phyloP scores from a whole-genome alignment of 2,888 invertebrate genomes.

The Sialis lutaria region DNA sequence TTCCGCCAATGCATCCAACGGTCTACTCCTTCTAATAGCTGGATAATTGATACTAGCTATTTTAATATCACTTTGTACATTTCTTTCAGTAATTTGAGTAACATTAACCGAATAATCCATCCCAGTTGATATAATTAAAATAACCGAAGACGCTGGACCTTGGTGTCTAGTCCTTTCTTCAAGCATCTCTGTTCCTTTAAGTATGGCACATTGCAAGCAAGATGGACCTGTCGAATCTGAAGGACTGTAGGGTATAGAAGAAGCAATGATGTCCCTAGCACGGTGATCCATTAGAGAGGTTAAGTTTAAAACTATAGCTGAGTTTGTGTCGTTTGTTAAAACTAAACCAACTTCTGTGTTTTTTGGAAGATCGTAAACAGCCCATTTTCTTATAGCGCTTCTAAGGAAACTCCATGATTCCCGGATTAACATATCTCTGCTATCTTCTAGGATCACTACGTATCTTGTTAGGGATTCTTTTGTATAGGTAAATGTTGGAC shows the following conservation, averaged over 20 bases:
- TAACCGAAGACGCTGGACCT: constrained; percentile 33
- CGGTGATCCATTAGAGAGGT: constrained; percentile 21
- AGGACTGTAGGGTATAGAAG: constrained; percentile 31
- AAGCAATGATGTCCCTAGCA: constrained; percentile 25
- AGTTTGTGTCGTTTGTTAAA: constrained; percentile 24
- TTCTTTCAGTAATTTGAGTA: constrained; percentile 24
- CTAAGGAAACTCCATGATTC: constrained; percentile 41
- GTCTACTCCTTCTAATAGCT: constrained; percentile 22
- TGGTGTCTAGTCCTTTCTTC: constrained; percentile 22
- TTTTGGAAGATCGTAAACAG: constrained; percentile 31
- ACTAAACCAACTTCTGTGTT: constrained; percentile 34
- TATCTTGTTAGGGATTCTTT: constrained; percentile 33
- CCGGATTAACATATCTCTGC: constrained; percentile 34
- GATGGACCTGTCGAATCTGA: constrained; percentile 29
- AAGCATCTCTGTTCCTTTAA: constrained; percentile 27
- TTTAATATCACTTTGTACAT: constrained; percentile 26
- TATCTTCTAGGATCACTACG: constrained; percentile 37
- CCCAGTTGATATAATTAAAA: constrained; percentile 36
- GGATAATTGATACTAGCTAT: constrained; percentile 38
- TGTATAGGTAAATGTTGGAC: constrained; percentile 31
- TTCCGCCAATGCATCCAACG: constrained; percentile 28
- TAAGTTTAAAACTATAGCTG: constrained; percentile 21
- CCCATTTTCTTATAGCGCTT: constrained; percentile 38
- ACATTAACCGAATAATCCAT: constrained; percentile 26
- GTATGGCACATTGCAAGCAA: constrained; percentile 30